These are phyloP conservation scores for Batillaria attramentaria DNA, from an alignment of 1,140 invertebrate genomes.

Conservation along the genomic window DNA sequence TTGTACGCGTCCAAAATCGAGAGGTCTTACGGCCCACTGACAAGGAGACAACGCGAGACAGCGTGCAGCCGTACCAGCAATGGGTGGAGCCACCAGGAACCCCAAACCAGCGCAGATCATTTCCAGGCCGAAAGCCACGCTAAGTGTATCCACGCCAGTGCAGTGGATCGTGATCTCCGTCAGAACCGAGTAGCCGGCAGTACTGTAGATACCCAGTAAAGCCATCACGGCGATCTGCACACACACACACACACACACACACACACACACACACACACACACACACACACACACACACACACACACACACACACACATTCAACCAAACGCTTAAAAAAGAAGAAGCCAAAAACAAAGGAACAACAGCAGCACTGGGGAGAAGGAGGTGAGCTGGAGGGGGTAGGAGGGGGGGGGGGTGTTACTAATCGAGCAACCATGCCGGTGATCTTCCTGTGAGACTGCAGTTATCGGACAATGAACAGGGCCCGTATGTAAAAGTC, in stretches of 20 bases:
- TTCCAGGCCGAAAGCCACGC: conserved; percentile 26
- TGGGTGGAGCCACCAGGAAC: conserved; percentile 20
- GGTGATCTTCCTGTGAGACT: too few relatives aligned
- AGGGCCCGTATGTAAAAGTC: too few relatives aligned
- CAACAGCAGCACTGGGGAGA: too few relatives aligned
- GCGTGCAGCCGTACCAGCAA: conserved; percentile 24
- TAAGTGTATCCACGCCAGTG: conserved; percentile 6
- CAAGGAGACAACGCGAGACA: too few relatives aligned
- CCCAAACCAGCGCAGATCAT: conserved; percentile 26
- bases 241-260: too few relatives aligned
- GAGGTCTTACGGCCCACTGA: too few relatives aligned
- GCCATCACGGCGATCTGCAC: conserved; percentile 12
- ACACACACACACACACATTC: not conserved
- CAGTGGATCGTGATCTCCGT: conserved; percentile 14
- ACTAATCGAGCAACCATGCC: too few relatives aligned
- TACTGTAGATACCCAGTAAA: not conserved
- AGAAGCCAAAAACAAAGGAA: not conserved
- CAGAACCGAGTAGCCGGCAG: conserved; percentile 1
- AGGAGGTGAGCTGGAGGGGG: too few relatives aligned
- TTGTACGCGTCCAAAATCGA: too few relatives aligned
- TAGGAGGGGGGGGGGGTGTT: too few relatives aligned
- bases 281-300: too few relatives aligned
- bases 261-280: not conserved
- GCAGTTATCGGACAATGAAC: too few relatives aligned
- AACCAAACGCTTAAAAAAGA: not conserved